Conservation (phyloP, 2,113 vertebrate species). For the Amblyopsis rosae region DNA sequence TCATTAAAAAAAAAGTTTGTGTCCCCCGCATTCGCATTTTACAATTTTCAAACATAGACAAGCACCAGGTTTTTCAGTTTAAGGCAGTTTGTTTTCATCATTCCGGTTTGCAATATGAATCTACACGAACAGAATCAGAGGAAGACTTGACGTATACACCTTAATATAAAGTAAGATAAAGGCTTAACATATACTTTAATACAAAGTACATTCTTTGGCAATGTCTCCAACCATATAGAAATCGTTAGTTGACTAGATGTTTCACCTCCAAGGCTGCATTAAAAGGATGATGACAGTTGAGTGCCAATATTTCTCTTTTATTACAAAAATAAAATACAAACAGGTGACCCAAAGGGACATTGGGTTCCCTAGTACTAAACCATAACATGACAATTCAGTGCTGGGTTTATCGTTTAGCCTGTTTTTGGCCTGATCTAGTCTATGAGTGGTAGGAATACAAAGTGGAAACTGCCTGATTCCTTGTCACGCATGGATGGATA, state of each 20-base stretch:
- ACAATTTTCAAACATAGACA: too few species aligned
- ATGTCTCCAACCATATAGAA: too few species aligned
- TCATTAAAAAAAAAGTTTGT: too few species aligned
- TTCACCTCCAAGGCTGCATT: background rate
- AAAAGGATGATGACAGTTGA: constrained; percentile 13
- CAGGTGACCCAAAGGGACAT: constrained; percentile 69
- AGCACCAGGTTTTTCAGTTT: too few species aligned
- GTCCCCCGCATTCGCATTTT: too few species aligned
- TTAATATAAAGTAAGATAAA: too few species aligned
- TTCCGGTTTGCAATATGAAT: too few species aligned
- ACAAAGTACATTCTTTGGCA: too few species aligned
- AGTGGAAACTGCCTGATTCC: constrained; percentile 29
- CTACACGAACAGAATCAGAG: too few species aligned
- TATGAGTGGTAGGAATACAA: constrained; percentile 36
- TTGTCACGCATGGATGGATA: constrained; percentile 19
- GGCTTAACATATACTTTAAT: too few species aligned
- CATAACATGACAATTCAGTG: constrained; percentile 56
- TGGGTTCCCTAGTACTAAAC: constrained; percentile 59
- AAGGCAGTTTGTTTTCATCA: too few species aligned
- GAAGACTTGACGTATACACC: too few species aligned
- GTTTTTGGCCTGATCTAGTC: constrained; percentile 57
- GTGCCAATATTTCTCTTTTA: constrained; percentile 75
- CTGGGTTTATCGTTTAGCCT: constrained; percentile 30
- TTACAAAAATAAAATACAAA: constrained; percentile 84
- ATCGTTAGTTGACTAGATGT: background rate